Percentiles rank a stretch among this genome's conserved stretches.
phyloP scores from a whole-genome alignment of 1,140 invertebrate species.

The Zaprionus camerounensis region DNA sequence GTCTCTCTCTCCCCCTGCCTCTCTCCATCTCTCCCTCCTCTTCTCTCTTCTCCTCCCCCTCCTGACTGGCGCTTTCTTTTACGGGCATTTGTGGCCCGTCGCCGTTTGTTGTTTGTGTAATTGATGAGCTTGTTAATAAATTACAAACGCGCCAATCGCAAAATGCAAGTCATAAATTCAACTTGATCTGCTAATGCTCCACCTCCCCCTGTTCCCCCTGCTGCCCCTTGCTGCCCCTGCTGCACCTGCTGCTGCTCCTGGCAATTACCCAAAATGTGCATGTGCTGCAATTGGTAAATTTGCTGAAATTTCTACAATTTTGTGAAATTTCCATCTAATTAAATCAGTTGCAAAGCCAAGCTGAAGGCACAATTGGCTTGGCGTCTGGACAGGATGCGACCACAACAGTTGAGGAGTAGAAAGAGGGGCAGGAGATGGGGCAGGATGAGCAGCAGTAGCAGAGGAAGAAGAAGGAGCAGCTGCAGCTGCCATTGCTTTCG shows the following conservation, averaged over 20 bases:
- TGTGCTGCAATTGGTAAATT: background rate
- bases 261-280: constrained; percentile 28
- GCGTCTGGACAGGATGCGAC: constrained; percentile 15
- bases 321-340: constrained; percentile 21
- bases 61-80: constrained; percentile 32
- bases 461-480: background rate
- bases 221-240: background rate
- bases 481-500: constrained; percentile 2
- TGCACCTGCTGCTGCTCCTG: too few relatives aligned
- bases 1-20: background rate
- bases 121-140: constrained; percentile 72
- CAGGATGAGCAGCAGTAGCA: background rate
- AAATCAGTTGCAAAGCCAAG: constrained; percentile 6
- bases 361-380: background rate
- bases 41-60: background rate
- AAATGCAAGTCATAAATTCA: constrained; percentile 66
- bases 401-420: background rate
- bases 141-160: constrained; percentile 48
- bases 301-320: background rate
- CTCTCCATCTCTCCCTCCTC: background rate
- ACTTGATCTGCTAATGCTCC: background rate
- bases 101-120: constrained; percentile 47
- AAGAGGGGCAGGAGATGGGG: background rate
- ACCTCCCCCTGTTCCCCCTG: background rate
- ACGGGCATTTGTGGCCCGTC: background rate